Evolutionary conservation across 2,888 invertebrate species (phyloP), one percentile per base, ranked within the genome.

Genomic region (Coremacera marginata): DNA sequence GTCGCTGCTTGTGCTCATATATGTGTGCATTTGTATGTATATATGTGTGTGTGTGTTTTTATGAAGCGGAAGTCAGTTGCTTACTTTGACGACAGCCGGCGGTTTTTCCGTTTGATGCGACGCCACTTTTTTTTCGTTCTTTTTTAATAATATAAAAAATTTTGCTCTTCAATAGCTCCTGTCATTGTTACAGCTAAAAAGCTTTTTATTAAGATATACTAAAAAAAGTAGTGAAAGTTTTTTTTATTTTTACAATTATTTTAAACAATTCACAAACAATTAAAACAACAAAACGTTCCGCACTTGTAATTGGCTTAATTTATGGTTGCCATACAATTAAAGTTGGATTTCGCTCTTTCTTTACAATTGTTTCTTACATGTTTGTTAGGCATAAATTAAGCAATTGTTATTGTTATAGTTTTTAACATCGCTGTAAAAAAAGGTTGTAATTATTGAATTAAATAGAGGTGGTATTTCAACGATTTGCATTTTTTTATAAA

Each of bases 1-100:
- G n/a, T 1, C 8, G 8, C 37, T 37, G n/a, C n/a, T n/a, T n/a
- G n/a, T n/a, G n/a, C n/a, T 37, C 3, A 37, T 8, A 37, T 4
- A 37, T 37, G 37, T 37, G 37, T 37, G 8, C 37, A 37, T 37
- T 51, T 73, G 57, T 68, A 34, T 67, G 67, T 11, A 14, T 75
- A 5, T 67, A 44, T 57, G 25, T 51, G 31, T n/a, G n/a, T n/a
- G 11, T 27, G 5, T 14, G 11, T 55, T 60, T 60, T 44, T 60
- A 19, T 51, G 1, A 70, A 71, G 55, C 71, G 76, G 76, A 76
- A 76, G 71, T 76, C 67, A 75, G 14, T 57, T 75, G 55, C 22
- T 75, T 27, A 44, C 57, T 60, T 44, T 34, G 51, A 22, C 55
- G 70, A 49, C 51, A 60, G 75, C 62, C 70, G 62, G 34, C 31